Evolutionary conservation across 2,113 vertebrate species (phyloP).

Genomic region (Falco punctatus): DNA sequence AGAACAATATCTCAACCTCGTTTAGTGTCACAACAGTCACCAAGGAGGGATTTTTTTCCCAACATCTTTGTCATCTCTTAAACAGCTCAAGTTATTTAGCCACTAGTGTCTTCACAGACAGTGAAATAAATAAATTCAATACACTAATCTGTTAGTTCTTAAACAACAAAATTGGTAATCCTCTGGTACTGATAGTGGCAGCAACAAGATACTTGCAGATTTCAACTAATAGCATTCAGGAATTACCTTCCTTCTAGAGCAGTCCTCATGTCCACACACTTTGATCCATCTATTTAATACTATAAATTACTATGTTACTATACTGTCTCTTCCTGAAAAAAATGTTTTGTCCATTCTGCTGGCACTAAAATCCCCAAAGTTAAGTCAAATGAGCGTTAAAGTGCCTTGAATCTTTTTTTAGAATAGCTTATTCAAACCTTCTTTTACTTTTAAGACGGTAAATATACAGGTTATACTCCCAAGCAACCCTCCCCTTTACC

Average conservation of each 20-base stretch:
- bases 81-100: not conserved
- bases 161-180: not conserved
- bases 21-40: not conserved
- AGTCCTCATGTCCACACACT: not conserved
- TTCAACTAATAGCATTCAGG: not conserved
- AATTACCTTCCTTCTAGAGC: not conserved
- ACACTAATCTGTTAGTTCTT: not conserved
- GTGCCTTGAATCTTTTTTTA: not conserved
- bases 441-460: not conserved
- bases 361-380: not conserved
- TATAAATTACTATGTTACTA: not conserved
- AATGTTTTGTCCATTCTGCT: not conserved
- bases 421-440: not conserved
- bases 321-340: not conserved
- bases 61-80: not conserved
- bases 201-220: not conserved
- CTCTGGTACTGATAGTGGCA: not conserved
- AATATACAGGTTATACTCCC: not conserved
- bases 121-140: not conserved
- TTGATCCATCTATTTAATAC: not conserved
- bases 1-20: not conserved
- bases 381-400: not conserved
- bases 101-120: not conserved
- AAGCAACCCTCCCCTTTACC: not conserved
- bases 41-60: not conserved